Evolutionary conservation across 2,888 invertebrate species (phyloP), one percentile per base, ranked within the genome.

Genomic region (Dugesia japonica): DNA sequence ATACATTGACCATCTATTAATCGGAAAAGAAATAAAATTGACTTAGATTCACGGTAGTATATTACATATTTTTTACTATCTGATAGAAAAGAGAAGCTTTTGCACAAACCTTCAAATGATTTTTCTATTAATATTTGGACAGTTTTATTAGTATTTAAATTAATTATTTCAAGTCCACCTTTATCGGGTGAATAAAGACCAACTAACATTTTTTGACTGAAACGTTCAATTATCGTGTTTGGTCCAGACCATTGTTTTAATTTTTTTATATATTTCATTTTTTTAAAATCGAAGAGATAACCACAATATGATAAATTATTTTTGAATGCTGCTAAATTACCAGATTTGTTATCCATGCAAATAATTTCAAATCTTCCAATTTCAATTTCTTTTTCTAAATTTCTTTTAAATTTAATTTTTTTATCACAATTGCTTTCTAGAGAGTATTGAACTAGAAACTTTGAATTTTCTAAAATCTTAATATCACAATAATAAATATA

Each of bases 101-200:
- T 92, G 84, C 95, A 95, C 0, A 97, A 95, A 0, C 97, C 97
- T 84, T 97, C 95, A 0, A 95, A 94, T 0, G 95, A 84, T 77
- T 83, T 82, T 0, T 92, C 92, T 79, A 97, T 94, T 79, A 93
- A 90, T 0, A 91, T 93, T 83, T 90, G 90, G 0, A 92, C 89
- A 0, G 91, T 90, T 73, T 89, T 89, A 0, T 95, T 94, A 81
- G 91, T 90, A 82, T 92, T 92, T 79, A 97, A 86, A 83, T 97
- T 95, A 76, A 87, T 82, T 33, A 95, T 88, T 82, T 97, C 94
- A 0, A 97, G 86, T 0, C 97, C 97, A 0, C 97, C 97, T 75
- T 94, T 89, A 71, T 81, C 86, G 0, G 97, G 95, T 0, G 97
- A 94, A 82, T 91, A 94, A 0, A 97, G 87, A 0, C 95, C 97